A percentile compares a stretch with the other conserved stretches of the same genome.
These are phyloP conservation scores for Cabera pusaria DNA, from an alignment of 2,888 invertebrate genomes.

Conservation along the genomic window DNA sequence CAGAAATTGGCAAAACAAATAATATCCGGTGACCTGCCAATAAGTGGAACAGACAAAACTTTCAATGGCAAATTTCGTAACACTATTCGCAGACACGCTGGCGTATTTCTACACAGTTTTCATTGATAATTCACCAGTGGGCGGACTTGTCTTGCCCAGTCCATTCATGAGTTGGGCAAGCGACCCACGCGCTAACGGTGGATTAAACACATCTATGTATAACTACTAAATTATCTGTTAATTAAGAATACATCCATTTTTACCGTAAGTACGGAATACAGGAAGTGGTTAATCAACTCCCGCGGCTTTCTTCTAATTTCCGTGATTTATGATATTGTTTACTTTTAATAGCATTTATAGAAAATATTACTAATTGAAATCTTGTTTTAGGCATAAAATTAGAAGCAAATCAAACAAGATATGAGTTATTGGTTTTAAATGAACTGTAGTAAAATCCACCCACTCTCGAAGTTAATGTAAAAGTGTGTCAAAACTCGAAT, in stretches of 20 bases:
- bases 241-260: constrained; percentile 66
- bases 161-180: constrained; percentile 80
- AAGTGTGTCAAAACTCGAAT: too few relatives aligned
- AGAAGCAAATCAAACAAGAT: constrained; percentile 6
- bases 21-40: constrained; percentile 12
- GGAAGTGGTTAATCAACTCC: constrained; percentile 49
- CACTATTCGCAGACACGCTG: constrained; percentile 59
- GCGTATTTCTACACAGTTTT: constrained; percentile 67
- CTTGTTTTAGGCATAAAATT: constrained; percentile 9
- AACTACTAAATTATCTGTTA: constrained; percentile 66
- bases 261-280: constrained; percentile 55
- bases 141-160: constrained; percentile 62
- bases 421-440: constrained; percentile 7
- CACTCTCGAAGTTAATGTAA: not conserved
- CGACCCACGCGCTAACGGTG: constrained; percentile 71
- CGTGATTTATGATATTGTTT: constrained; percentile 25
- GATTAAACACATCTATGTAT: constrained; percentile 39
- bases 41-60: constrained; percentile 31
- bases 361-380: constrained; percentile 18
- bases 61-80: constrained; percentile 67
- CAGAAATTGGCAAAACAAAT: constrained; percentile 1
- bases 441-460: not conserved
- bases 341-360: constrained; percentile 12
- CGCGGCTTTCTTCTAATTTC: constrained; percentile 33
- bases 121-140: constrained; percentile 68